These are phyloP conservation scores for Passer domesticus DNA, from an alignment of 2,113 vertebrate genomes.

Conservation along the genomic window DNA sequence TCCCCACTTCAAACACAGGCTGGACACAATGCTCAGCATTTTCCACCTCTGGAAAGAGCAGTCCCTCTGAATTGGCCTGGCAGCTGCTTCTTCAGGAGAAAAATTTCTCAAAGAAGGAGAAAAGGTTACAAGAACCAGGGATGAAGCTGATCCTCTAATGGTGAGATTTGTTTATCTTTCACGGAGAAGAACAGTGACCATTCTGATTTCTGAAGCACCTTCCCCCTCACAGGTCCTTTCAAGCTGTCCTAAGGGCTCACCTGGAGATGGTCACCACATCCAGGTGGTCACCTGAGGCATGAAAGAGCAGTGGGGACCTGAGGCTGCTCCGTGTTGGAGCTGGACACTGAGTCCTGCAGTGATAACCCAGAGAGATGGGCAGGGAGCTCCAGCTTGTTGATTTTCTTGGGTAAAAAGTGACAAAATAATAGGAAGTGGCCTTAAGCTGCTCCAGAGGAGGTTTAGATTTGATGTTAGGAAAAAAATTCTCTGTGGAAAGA, in stretches of 20 bases:
- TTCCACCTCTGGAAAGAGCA: constrained; percentile 23
- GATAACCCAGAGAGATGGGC: too few species aligned
- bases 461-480: background rate
- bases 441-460: background rate
- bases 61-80: background rate
- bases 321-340: rapidly evolving
- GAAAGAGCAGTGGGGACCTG: rapidly evolving
- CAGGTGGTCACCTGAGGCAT: background rate
- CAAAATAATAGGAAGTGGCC: rapidly evolving
- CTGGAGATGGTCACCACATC: background rate
- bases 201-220: background rate
- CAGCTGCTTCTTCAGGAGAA: background rate
- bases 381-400: background rate
- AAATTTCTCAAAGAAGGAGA: background rate
- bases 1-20: constrained; percentile 53
- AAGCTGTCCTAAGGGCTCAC: background rate
- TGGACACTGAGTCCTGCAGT: background rate
- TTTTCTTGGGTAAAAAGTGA: background rate
- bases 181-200: background rate
- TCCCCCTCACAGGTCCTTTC: background rate
- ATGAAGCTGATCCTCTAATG: background rate
- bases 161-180: background rate
- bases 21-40: constrained; percentile 60
- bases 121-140: background rate
- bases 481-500: background rate